A percentile compares a stretch with the other conserved stretches of the same genome.
phyloP scores from a whole-genome alignment of 2,113 vertebrate genomes.

The Lanius collurio region DNA sequence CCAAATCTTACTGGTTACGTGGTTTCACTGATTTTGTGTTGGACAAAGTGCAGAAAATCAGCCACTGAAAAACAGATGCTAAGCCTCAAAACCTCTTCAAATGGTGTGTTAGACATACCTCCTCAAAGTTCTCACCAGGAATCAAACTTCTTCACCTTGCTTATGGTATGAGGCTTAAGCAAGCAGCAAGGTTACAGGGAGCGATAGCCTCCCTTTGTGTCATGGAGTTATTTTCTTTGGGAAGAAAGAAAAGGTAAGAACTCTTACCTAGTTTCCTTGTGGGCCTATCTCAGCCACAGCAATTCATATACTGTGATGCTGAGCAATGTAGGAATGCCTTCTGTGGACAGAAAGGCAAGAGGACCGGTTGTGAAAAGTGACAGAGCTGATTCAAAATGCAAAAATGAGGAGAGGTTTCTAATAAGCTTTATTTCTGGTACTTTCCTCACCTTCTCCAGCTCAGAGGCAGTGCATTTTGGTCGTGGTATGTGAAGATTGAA shows the following conservation, averaged over 20 bases:
- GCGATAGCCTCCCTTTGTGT: not conserved
- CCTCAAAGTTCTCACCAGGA: not conserved
- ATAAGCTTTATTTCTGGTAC: not conserved
- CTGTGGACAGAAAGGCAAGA: not conserved
- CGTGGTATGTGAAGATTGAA: not conserved
- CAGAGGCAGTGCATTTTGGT: not conserved
- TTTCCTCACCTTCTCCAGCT: not conserved
- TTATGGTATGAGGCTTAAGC: not conserved
- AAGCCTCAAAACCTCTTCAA: not conserved
- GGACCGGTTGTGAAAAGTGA: not conserved
- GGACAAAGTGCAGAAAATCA: not conserved
- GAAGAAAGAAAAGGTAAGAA: not conserved
- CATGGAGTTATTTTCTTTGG: not conserved
- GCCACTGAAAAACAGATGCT: not conserved
- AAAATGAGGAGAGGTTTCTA: not conserved
- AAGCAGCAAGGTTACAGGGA: not conserved
- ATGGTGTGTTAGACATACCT: not conserved
- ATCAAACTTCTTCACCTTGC: not conserved
- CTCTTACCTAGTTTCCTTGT: not conserved
- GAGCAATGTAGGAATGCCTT: not conserved
- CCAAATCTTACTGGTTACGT: not conserved
- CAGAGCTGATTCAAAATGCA: not conserved
- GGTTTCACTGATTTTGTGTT: not conserved
- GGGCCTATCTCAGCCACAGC: not conserved
- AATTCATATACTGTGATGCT: not conserved